phyloP scores from a whole-genome alignment of 2,888 invertebrate genomes.

The Argyresthia goedartella region DNA sequence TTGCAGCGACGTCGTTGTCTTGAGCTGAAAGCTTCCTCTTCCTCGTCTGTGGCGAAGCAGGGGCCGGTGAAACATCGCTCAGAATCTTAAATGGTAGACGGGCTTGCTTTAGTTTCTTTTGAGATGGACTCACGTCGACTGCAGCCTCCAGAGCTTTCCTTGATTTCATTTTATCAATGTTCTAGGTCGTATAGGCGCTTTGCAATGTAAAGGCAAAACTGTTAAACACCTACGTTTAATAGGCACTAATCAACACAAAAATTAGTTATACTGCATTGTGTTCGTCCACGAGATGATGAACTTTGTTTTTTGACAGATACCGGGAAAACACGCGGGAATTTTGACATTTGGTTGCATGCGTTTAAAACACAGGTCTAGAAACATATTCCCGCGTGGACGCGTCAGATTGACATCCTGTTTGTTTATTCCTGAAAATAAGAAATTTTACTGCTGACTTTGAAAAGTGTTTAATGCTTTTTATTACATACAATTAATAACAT shows the following conservation, averaged over 20 bases:
- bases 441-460: too few relatives aligned
- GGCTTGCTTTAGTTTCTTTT: constrained; percentile 73
- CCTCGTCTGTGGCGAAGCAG: constrained; percentile 34
- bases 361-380: not conserved
- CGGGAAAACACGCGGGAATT: constrained; percentile 46
- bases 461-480: too few relatives aligned
- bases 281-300: constrained; percentile 16
- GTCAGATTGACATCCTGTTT: too few relatives aligned
- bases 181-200: not conserved
- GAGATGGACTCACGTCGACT: constrained; percentile 48
- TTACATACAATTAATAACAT: too few relatives aligned
- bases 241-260: constrained; percentile 22
- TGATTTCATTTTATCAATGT: constrained; percentile 40
- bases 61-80: constrained; percentile 46
- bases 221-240: not conserved
- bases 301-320: constrained; percentile 23
- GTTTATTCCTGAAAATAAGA: too few relatives aligned
- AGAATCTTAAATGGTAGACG: constrained; percentile 72
- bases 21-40: constrained; percentile 57
- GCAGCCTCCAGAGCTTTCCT: constrained; percentile 40
- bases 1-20: constrained; percentile 36
- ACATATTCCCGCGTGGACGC: too few relatives aligned
- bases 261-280: constrained; percentile 18
- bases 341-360: constrained; percentile 3
- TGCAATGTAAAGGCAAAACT: not conserved